Percentiles rank a stretch among this genome's conserved stretches.
Evolutionary conservation across 2,888 invertebrate species (phyloP).

Genomic region (Amiota minor): DNA sequence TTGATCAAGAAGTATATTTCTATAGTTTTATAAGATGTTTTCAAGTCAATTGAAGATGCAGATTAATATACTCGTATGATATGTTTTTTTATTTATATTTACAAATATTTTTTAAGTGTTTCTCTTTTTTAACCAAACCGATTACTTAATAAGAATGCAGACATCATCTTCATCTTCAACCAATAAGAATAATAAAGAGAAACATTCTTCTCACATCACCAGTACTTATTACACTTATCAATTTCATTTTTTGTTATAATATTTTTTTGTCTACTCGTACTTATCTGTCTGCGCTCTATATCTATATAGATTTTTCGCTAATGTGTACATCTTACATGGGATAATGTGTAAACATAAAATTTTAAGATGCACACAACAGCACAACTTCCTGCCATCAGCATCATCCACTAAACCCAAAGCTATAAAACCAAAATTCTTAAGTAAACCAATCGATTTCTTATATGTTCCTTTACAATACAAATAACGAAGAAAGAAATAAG

Average conservation of each 20-base stretch:
- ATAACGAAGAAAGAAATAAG: too few species aligned
- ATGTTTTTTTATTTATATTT: too few species aligned
- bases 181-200: background rate
- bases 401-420: background rate
- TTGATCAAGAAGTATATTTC: too few species aligned
- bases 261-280: slow-evolving; percentile 8
- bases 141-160: background rate
- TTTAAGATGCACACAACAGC: slow-evolving; percentile 54
- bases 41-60: too few species aligned
- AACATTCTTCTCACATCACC: background rate
- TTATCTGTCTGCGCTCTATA: background rate
- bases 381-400: background rate
- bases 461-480: too few species aligned
- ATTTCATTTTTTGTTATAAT: background rate
- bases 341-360: slow-evolving; percentile 65
- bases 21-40: too few species aligned
- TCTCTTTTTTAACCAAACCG: background rate
- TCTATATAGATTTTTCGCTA: slow-evolving; percentile 29
- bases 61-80: too few species aligned
- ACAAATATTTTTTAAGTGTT: background rate
- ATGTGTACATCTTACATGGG: slow-evolving; percentile 43
- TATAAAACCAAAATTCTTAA: background rate
- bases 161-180: background rate
- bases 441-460: background rate
- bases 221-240: slow-evolving; percentile 3